Conservation (phyloP, 2,113 vertebrate genomes). For the Azemiops feae region DNA sequence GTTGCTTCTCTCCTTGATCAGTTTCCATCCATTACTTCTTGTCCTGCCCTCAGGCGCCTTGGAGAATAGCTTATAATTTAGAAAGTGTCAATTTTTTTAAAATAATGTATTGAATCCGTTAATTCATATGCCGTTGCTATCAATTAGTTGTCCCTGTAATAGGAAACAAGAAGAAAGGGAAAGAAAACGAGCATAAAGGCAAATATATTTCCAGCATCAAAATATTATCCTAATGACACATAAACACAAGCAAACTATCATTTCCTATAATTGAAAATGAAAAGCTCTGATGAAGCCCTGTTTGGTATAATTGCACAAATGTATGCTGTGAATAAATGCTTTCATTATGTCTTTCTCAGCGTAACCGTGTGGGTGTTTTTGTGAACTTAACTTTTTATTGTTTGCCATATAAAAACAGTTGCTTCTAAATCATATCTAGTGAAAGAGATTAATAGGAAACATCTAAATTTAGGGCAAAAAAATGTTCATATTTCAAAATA, state of each 20-base stretch:
- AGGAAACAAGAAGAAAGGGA: background rate
- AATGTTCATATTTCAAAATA: conserved; percentile 44
- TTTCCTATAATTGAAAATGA: background rate
- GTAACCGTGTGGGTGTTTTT: conserved; percentile 50
- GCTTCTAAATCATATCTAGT: conserved; percentile 56
- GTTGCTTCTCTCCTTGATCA: too few relatives aligned
- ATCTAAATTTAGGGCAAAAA: conserved; percentile 64
- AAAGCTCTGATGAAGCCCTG: background rate
- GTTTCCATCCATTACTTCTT: too few relatives aligned
- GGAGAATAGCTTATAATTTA: background rate
- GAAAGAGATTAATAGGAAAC: conserved; percentile 55
- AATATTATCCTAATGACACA: background rate
- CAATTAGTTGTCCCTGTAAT: background rate
- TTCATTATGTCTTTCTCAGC: conserved; percentile 52
- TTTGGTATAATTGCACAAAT: background rate
- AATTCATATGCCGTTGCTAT: background rate
- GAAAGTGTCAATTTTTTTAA: background rate
- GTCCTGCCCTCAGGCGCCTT: too few relatives aligned
- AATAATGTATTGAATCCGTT: background rate
- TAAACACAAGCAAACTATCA: background rate
- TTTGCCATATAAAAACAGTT: conserved; percentile 60
- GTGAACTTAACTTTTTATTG: conserved; percentile 64
- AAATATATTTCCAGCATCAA: background rate
- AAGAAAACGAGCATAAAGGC: background rate
- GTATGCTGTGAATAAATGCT: background rate